Evolutionary conservation across 2,797 vertebrate species (phyloP).

Genomic region (Limnodromus scolopaceus): DNA sequence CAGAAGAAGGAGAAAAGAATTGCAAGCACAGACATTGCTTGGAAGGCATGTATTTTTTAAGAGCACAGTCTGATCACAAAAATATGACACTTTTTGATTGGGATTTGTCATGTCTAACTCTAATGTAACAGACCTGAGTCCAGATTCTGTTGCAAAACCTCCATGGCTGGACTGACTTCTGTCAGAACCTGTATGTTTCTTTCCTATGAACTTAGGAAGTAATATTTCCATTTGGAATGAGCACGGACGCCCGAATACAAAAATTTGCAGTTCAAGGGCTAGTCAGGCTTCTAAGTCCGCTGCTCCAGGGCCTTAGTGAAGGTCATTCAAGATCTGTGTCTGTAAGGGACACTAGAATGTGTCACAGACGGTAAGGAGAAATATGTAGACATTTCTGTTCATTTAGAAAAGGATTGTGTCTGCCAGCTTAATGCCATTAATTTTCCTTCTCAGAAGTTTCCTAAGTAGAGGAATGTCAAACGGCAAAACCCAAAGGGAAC

Average conservation of each 20-base stretch:
- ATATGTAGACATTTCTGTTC: neutral
- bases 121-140: neutral
- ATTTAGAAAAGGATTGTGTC: neutral
- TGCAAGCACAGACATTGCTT: neutral
- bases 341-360: neutral
- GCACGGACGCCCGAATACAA: neutral
- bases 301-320: neutral
- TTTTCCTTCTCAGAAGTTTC: constrained; percentile 6
- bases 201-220: neutral
- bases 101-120: neutral
- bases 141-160: neutral
- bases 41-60: neutral
- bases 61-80: neutral
- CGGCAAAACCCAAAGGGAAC: neutral
- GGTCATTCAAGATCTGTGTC: neutral
- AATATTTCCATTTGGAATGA: neutral
- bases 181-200: neutral
- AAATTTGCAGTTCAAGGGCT: neutral
- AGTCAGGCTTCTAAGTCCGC: neutral
- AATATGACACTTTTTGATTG: neutral
- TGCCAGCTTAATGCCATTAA: neutral
- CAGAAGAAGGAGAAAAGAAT: neutral
- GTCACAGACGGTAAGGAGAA: neutral
- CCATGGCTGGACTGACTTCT: neutral
- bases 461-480: constrained; percentile 6